phyloP scores from a whole-genome alignment of 2,797 vertebrate genomes.

The Sardinella longiceps region DNA sequence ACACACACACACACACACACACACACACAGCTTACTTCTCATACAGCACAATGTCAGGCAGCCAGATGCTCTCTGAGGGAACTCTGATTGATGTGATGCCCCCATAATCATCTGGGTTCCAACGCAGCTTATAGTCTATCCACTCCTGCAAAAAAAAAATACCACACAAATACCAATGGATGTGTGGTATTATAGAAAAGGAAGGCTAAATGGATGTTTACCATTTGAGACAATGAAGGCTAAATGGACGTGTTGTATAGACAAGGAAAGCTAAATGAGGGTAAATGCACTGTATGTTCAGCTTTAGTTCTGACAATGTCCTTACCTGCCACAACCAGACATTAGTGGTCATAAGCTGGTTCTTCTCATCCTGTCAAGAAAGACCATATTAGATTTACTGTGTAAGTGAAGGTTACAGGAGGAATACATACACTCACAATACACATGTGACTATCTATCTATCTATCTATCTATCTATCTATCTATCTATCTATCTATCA shows the following conservation, averaged over 20 bases:
- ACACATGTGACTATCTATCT: slow-evolving; percentile 24
- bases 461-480: background rate
- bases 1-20: slow-evolving; percentile 7
- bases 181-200: background rate
- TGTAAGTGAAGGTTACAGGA: slow-evolving; percentile 40
- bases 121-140: slow-evolving; percentile 89
- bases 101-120: slow-evolving; percentile 92
- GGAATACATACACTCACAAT: slow-evolving; percentile 3
- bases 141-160: slow-evolving; percentile 81
- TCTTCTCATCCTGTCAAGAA: slow-evolving; percentile 90
- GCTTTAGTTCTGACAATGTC: background rate
- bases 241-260: background rate
- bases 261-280: background rate
- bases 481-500: background rate
- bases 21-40: slow-evolving; percentile 85
- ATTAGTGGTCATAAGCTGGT: slow-evolving; percentile 97
- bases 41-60: slow-evolving; percentile 96
- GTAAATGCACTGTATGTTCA: too few species aligned
- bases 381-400: background rate
- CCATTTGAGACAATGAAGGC: too few species aligned
- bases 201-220: too few species aligned
- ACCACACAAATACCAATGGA: background rate
- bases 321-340: slow-evolving; percentile 97
- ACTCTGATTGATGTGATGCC: slow-evolving; percentile 92
- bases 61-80: slow-evolving; percentile 94